Percentiles rank a stretch among this genome's conserved stretches.
Evolutionary conservation across 2,797 vertebrate species (phyloP).

Genomic region (Gadopsis bispinosus): DNA sequence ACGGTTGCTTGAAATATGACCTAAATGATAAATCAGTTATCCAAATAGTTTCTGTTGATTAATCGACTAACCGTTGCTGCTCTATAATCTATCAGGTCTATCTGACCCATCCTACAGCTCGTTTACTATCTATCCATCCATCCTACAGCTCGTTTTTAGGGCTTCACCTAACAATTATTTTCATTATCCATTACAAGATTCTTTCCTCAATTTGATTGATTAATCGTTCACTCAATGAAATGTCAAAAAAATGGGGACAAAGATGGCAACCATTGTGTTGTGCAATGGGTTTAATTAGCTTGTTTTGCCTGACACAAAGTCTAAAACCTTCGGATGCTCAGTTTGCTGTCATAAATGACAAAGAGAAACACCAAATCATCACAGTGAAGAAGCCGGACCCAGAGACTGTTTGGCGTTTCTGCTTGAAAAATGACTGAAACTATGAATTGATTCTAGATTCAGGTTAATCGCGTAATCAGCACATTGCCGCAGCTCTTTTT

Average conservation of each 20-base stretch:
- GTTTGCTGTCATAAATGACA: not conserved
- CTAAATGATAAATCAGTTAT: too few species aligned
- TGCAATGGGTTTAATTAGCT: too few species aligned
- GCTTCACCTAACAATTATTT: not conserved
- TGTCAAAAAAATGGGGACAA: not conserved
- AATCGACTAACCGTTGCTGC: not conserved
- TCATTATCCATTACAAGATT: too few species aligned
- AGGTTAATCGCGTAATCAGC: not conserved
- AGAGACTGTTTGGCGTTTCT: not conserved
- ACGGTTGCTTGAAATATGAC: too few species aligned
- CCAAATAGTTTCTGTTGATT: not conserved
- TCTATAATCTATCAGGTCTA: not conserved
- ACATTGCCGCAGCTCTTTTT: not conserved
- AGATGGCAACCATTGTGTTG: not conserved
- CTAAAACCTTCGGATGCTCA: not conserved
- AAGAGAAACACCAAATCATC: too few species aligned
- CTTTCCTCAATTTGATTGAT: not conserved
- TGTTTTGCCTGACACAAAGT: not conserved
- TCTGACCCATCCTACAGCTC: too few species aligned
- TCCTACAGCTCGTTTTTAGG: not conserved
- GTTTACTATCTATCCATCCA: not conserved
- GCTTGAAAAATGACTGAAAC: not conserved
- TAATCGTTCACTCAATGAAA: not conserved
- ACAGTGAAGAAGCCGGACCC: not conserved
- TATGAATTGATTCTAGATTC: not conserved